Evolutionary conservation across 2,888 invertebrate species (phyloP).

Genomic region (Eulithis testata): DNA sequence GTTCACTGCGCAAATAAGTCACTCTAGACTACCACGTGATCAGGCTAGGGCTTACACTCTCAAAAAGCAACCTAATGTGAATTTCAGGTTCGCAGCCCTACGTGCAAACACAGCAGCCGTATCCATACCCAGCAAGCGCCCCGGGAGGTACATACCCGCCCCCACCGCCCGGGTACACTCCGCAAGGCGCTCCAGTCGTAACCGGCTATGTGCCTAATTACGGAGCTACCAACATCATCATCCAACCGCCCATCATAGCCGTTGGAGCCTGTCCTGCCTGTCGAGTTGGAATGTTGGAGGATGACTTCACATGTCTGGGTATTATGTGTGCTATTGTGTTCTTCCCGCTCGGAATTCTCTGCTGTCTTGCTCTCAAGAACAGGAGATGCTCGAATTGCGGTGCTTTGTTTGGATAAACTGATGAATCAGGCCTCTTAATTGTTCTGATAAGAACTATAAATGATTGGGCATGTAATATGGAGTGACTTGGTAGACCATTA

Average conservation of each 20-base stretch:
- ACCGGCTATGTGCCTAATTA: constrained; percentile 84
- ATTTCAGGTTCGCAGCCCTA: constrained; percentile 53
- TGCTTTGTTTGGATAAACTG: constrained; percentile 88
- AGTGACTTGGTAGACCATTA: constrained; percentile 34
- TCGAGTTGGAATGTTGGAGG: constrained; percentile 93
- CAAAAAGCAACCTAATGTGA: background rate
- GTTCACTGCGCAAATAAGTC: constrained; percentile 49
- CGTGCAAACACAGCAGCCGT: constrained; percentile 51
- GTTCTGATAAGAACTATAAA: constrained; percentile 43
- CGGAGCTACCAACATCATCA: constrained; percentile 86
- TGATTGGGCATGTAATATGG: constrained; percentile 47
- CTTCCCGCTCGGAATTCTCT: constrained; percentile 94
- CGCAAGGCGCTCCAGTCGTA: constrained; percentile 65
- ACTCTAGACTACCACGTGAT: constrained; percentile 23
- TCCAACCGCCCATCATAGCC: constrained; percentile 91
- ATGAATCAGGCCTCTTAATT: constrained; percentile 39
- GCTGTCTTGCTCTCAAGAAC: constrained; percentile 93
- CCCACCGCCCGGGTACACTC: constrained; percentile 85
- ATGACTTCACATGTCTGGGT: constrained; percentile 94
- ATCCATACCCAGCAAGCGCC: constrained; percentile 40
- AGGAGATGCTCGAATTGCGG: constrained; percentile 95
- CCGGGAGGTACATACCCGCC: constrained; percentile 70
- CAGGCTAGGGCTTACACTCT: background rate
- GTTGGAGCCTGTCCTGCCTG: constrained; percentile 96
- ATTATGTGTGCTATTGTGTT: constrained; percentile 93